Evolutionary conservation across 2,113 vertebrate genomes (phyloP), one percentile per base, ranked within the genome.

Genomic region (Columbina picui): DNA sequence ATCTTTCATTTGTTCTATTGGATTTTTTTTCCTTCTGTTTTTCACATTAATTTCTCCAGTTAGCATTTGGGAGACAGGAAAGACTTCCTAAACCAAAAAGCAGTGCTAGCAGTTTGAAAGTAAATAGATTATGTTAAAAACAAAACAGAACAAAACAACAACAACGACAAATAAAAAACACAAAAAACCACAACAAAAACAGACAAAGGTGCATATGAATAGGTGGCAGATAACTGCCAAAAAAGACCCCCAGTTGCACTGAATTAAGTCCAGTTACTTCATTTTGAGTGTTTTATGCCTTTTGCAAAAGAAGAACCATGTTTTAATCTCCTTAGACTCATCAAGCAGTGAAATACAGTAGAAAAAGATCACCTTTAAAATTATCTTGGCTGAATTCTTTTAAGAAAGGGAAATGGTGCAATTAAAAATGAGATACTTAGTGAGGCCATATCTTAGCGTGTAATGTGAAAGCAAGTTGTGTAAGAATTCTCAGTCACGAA

Each of bases 401-500:
- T 25, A 91, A 30, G 41, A 93, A 60, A 81, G 22, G 7, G 38
- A 90, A 77, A 74, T 2, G 22, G 25, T 73, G 22, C 9, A 81
- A 25, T 69, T 52, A 83, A 56, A 53, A 96, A 47, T n/a, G 4
- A 41, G 39, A 68, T 78, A 69, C 30, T 84, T 77, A 59, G 6
- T 9, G 67, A 95, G 68, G 60, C 59, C 21, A 14, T 83, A 71
- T 87, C 80, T 96, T 61, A 73, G 60, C 93, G 89, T 45, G 73
- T 73, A 94, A 94, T 53, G 69, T 85, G 91, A 96, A 97, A 97
- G 94, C 93, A 97, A 94, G 96, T 96, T 90, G 91, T 89, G 68
- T 71, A 96, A 96, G 71, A 85, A 96, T 65, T 26, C 4, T 52
- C 73, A 68, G 91, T 82, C 71, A 60, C 0, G 25, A 96, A 92